Evolutionary conservation across 2,113 vertebrate genomes (phyloP).

Genomic region (Indri indri): DNA sequence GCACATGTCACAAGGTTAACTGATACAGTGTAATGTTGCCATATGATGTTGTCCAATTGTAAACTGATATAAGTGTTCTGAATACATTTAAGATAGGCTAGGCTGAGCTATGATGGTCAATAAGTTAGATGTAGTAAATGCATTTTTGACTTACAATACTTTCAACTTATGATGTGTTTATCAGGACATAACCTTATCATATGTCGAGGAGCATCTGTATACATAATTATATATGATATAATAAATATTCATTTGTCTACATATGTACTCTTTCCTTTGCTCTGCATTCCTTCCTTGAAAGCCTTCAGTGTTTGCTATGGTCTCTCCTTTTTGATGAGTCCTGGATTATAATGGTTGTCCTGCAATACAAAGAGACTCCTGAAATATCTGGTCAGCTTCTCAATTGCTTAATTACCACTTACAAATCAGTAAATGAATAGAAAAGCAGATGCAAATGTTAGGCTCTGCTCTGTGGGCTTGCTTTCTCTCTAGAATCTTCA

Average conservation of each 20-base stretch:
- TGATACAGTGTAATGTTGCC: too few relatives aligned
- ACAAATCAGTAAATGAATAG: neutral
- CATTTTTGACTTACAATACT: too few relatives aligned
- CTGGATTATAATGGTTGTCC: neutral
- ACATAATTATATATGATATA: neutral
- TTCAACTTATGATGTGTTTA: too few relatives aligned
- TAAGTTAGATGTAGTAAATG: too few relatives aligned
- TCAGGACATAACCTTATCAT: too few relatives aligned
- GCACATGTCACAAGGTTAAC: too few relatives aligned
- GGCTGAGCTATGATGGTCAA: too few relatives aligned
- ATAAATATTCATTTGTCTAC: neutral
- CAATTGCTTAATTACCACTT: neutral
- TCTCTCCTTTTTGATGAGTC: neutral
- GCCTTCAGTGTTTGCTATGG: neutral
- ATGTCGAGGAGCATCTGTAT: too few relatives aligned
- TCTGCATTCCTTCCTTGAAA: neutral
- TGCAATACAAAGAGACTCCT: neutral
- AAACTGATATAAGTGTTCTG: too few relatives aligned
- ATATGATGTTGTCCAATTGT: too few relatives aligned
- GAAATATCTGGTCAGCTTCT: neutral
- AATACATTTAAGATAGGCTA: too few relatives aligned
- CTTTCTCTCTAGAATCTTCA: neutral
- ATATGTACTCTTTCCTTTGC: neutral
- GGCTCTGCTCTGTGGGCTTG: neutral
- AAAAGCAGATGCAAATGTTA: neutral